Evolutionary conservation across 2,113 vertebrate genomes (phyloP).

Genomic region (Corapipo altera): DNA sequence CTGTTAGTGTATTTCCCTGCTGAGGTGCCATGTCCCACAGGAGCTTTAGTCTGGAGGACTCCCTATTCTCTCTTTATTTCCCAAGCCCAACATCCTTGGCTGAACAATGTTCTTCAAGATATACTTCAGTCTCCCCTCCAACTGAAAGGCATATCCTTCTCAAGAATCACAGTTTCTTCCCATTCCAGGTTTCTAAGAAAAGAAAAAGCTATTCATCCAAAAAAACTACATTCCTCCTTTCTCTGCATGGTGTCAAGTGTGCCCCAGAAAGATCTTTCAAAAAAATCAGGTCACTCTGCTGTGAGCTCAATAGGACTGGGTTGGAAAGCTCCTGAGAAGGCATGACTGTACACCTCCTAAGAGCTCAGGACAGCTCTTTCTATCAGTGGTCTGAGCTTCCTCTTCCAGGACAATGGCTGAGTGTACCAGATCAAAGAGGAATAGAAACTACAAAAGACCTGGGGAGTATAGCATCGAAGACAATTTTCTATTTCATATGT

Average conservation of each 20-base stretch:
- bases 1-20: background rate
- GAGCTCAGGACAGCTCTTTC: background rate
- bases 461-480: background rate
- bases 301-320: background rate
- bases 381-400: background rate
- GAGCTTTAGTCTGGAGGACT: background rate
- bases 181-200: background rate
- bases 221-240: background rate
- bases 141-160: background rate
- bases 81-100: background rate
- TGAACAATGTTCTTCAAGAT: background rate
- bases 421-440: background rate
- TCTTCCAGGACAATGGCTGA: background rate
- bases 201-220: background rate
- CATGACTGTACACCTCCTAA: background rate
- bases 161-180: background rate
- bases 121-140: background rate
- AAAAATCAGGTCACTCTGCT: slow-evolving; percentile 20
- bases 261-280: background rate
- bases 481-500: background rate
- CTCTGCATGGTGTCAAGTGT: background rate
- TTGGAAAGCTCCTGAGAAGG: slow-evolving; percentile 13
- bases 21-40: background rate
- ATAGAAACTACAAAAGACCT: background rate
- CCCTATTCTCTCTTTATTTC: background rate